phyloP scores from a whole-genome alignment of 2,797 vertebrate species.

The Rhinogobio ventralis region DNA sequence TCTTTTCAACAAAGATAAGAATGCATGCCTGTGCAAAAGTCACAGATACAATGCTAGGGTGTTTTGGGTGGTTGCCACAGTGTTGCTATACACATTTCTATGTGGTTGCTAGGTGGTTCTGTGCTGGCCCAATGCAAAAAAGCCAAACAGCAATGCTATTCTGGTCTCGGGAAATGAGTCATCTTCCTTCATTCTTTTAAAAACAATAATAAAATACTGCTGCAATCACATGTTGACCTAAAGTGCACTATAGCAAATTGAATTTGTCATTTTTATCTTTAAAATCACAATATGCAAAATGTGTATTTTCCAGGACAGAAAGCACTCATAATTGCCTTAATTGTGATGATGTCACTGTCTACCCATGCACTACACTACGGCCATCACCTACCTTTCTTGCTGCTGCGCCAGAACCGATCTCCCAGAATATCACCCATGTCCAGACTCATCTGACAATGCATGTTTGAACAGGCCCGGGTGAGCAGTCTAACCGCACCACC shows the following conservation, averaged over 20 bases:
- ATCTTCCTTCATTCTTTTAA: neutral
- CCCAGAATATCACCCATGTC: slow-evolving; percentile 77
- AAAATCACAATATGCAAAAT: neutral
- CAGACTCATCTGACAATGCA: slow-evolving; percentile 59
- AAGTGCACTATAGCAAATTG: neutral
- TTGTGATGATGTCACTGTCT: neutral
- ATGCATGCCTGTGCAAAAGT: no score
- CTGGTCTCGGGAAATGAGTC: neutral
- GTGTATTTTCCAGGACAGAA: neutral
- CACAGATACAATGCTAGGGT: neutral
- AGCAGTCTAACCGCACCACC: slow-evolving; percentile 31
- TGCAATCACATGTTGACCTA: neutral
- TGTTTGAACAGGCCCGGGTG: slow-evolving; percentile 26
- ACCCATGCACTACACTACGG: neutral
- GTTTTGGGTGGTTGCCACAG: neutral
- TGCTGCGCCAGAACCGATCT: slow-evolving; percentile 83
- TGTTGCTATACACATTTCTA: neutral
- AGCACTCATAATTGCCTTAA: neutral
- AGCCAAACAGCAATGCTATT: neutral
- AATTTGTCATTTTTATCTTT: neutral
- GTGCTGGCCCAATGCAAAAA: neutral
- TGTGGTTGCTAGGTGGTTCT: slow-evolving; percentile 9
- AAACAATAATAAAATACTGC: neutral
- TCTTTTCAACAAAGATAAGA: neutral
- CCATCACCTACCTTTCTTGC: slow-evolving; percentile 78